These are phyloP conservation scores for Epinotia nisella DNA, from an alignment of 2,888 invertebrate genomes.

Conservation along the genomic window DNA sequence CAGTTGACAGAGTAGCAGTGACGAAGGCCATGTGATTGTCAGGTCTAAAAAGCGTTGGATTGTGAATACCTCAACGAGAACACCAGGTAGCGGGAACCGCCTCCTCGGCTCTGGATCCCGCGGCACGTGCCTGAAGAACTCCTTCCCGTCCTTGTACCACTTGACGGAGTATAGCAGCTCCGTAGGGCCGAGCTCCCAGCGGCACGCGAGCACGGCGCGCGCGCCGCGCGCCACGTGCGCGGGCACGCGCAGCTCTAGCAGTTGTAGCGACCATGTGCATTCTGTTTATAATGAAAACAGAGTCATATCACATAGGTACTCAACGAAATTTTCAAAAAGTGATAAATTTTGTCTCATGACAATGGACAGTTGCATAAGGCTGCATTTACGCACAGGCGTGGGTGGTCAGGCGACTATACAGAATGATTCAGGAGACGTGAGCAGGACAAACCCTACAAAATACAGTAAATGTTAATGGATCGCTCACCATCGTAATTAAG, in stretches of 20 bases:
- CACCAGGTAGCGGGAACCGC: constrained; percentile 88
- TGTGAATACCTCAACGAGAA: constrained; percentile 87
- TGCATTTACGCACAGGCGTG: too few relatives aligned
- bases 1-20: constrained; percentile 91
- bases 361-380: too few relatives aligned
- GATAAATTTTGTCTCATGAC: too few relatives aligned
- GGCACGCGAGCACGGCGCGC: constrained; percentile 88
- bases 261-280: constrained; percentile 79
- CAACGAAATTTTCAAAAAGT: too few relatives aligned
- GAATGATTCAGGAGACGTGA: too few relatives aligned
- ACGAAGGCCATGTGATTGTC: constrained; percentile 64
- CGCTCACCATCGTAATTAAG: too few relatives aligned
- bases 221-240: constrained; percentile 88
- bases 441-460: too few relatives aligned
- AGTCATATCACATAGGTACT: background rate
- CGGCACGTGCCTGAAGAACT: constrained; percentile 91
- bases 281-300: constrained; percentile 57
- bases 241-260: constrained; percentile 89
- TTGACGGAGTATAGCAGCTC: constrained; percentile 91
- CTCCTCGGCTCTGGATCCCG: constrained; percentile 89
- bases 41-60: constrained; percentile 51
- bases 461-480: too few relatives aligned
- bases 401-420: too few relatives aligned
- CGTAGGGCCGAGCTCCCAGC: constrained; percentile 88
- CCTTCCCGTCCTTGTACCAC: constrained; percentile 93